Evolutionary conservation across 2,113 vertebrate species (phyloP), one percentile per base, ranked within the genome.

Genomic region (Tetrao urogallus): DNA sequence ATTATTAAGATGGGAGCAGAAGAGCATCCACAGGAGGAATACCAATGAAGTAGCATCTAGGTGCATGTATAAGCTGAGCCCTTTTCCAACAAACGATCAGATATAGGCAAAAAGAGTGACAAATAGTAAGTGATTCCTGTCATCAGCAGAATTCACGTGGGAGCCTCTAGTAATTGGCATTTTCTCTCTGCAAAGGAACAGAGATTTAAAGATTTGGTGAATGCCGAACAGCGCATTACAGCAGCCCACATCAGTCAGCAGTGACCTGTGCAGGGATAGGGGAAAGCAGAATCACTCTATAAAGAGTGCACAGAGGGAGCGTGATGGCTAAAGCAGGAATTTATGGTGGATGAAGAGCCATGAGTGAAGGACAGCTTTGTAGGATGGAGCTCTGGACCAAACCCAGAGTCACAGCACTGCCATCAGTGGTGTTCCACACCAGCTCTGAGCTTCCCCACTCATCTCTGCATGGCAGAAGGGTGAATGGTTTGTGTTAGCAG

Each of bases 1-100:
- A 95, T 93, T 95, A 94, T 96, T 97, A 96, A 96, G 95, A 97
- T 96, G 96, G 82, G 76, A 97, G 70, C 48, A 83, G 82, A 86
- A 82, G 66, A 94, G 48, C 61, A n/a, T 86, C 93, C 57, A 79
- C 58, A 18, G 64, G 88, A 93, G 65, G 94, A 97, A 97, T 97
- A 95, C 63, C 92, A 96, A 96, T 95, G 93, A 95, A 95, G 80
- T 30, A 38, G 1, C 65, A 42, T 66, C 82, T 90, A 60, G 70
- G 66, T 34, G 63, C 71, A 30, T 76, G 66, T 78, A 82, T n/a
- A 84, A 91, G 69, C 66, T 22, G 58, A 93, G 73, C 76, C 81
- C 63, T 88, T 83, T 91, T 66, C 80, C 90, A 73, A 65, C 13
- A 85, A 88, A 90, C n/a, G 34, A 79, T 88, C 94, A 92, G 86